phyloP scores from a whole-genome alignment of 2,113 vertebrate genomes.

The Stictonetta naevosa region DNA sequence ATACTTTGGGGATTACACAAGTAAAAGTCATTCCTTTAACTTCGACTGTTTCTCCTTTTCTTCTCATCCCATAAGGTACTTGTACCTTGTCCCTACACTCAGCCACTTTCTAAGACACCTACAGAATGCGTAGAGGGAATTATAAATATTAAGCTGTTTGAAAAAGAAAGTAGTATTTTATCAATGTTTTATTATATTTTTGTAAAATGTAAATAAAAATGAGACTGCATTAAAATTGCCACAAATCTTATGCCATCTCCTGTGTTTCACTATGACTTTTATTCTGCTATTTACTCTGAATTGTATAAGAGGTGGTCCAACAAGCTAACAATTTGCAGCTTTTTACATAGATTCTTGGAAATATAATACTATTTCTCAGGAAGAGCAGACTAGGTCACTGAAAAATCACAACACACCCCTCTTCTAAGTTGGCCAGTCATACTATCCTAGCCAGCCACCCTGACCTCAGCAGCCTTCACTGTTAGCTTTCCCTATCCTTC shows the following conservation, averaged over 20 bases:
- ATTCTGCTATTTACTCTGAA: not conserved
- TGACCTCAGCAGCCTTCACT: not conserved
- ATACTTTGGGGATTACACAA: conserved; percentile 3
- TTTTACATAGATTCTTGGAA: not conserved
- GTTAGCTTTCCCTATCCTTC: not conserved
- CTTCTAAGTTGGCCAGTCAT: not conserved
- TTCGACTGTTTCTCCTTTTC: not conserved
- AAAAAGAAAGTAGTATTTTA: not conserved
- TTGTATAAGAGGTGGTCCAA: not conserved
- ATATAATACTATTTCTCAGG: not conserved
- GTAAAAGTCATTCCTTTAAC: not conserved
- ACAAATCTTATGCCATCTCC: not conserved
- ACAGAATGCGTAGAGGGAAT: not conserved
- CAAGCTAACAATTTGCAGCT: not conserved
- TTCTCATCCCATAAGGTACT: not conserved
- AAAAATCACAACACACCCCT: not conserved
- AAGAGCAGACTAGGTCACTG: not conserved
- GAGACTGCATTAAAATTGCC: not conserved
- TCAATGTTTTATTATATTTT: not conserved
- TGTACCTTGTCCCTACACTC: not conserved
- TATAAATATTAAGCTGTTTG: not conserved
- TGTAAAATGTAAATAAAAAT: not conserved
- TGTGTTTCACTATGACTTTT: not conserved
- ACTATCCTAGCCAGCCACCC: not conserved
- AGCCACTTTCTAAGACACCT: not conserved